These are phyloP conservation scores for Pseudomyrmex pallidus DNA, from an alignment of 1,140 invertebrate species.

Conservation along the genomic window DNA sequence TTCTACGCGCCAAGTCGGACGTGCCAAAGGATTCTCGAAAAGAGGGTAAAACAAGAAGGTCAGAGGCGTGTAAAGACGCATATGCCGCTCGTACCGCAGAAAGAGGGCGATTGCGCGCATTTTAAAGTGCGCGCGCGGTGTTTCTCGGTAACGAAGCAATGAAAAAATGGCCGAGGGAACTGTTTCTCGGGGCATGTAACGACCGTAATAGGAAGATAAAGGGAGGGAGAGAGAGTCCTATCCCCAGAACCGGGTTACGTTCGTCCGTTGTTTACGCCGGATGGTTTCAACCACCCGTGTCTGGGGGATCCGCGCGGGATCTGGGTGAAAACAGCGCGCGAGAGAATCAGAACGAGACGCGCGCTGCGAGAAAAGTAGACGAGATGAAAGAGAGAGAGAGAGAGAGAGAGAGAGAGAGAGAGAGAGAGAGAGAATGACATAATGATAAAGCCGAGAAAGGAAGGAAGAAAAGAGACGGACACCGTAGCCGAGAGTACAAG, in stretches of 20 bases:
- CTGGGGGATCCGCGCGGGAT: slow-evolving; percentile 46
- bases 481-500: not conserved
- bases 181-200: slow-evolving; percentile 58
- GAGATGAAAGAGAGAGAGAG: slow-evolving; percentile 22
- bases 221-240: not conserved
- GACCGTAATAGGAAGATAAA: slow-evolving; percentile 61
- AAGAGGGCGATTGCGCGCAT: slow-evolving; percentile 34
- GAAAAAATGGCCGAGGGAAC: slow-evolving; percentile 48
- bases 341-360: not conserved
- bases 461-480: too few relatives aligned
- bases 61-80: slow-evolving; percentile 26
- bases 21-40: slow-evolving; percentile 11
- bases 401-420: not conserved
- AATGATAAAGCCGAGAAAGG: too few relatives aligned
- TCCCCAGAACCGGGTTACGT: slow-evolving; percentile 53
- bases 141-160: slow-evolving; percentile 57
- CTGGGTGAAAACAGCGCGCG: slow-evolving; percentile 27
- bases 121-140: slow-evolving; percentile 29
- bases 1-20: not conserved
- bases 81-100: not conserved
- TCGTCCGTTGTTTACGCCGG: slow-evolving; percentile 49
- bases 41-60: slow-evolving; percentile 12
- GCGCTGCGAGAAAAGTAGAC: slow-evolving; percentile 8
- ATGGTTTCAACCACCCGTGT: slow-evolving; percentile 30
- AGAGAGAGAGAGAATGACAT: not conserved